Percentiles rank a stretch among this genome's conserved stretches.
These are phyloP conservation scores for Xanthorhoe designata DNA, from an alignment of 2,888 invertebrate species.

Conservation along the genomic window DNA sequence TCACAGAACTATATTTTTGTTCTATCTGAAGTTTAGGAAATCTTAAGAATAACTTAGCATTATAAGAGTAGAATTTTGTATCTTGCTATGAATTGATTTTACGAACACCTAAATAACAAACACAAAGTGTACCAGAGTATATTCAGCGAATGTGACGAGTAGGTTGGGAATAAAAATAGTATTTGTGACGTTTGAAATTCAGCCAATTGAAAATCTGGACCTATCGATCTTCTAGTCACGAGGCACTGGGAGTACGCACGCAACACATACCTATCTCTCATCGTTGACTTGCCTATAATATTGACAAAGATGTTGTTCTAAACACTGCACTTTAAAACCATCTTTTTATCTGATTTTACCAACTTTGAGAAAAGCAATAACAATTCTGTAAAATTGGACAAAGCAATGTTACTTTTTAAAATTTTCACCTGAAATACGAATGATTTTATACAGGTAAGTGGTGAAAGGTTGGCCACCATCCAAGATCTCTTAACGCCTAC, in stretches of 20 bases:
- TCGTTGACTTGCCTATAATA: conserved; percentile 7
- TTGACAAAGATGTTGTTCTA: neutral
- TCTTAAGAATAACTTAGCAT: neutral
- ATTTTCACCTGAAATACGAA: conserved; percentile 47
- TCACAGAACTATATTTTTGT: neutral
- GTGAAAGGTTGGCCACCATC: conserved; percentile 72
- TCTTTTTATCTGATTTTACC: neutral
- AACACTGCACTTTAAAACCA: neutral
- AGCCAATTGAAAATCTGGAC: conserved; percentile 60
- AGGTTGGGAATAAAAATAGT: conserved; percentile 66
- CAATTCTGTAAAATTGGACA: neutral
- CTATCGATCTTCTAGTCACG: conserved; percentile 52
- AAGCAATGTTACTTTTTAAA: conserved; percentile 13
- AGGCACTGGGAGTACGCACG: conserved; percentile 30
- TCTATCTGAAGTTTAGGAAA: neutral
- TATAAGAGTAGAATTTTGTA: neutral
- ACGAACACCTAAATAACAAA: conserved; percentile 13
- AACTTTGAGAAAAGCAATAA: conserved; percentile 1
- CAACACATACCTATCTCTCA: conserved; percentile 36
- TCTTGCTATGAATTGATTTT: neutral
- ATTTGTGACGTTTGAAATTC: conserved; percentile 67
- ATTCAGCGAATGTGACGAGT: conserved; percentile 40
- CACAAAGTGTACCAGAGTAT: conserved; percentile 11
- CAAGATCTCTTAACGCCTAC: conserved; percentile 71
- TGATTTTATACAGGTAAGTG: conserved; percentile 73